These are phyloP conservation scores for Vombatus ursinus DNA, from an alignment of 2,113 vertebrate species.

Conservation along the genomic window DNA sequence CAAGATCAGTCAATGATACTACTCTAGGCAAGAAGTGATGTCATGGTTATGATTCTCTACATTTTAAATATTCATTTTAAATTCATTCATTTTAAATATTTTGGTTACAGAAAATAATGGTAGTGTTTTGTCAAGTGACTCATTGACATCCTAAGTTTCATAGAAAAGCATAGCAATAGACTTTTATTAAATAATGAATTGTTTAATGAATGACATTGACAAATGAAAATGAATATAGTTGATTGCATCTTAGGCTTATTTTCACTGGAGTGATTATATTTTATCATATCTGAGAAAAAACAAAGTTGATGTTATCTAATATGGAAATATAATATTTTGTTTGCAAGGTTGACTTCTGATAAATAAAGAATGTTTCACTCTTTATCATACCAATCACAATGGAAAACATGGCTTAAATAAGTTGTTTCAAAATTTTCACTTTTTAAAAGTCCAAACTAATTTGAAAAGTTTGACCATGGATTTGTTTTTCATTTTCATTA, in stretches of 20 bases:
- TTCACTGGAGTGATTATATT: slow-evolving; percentile 43
- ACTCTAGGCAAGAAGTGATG: too few relatives aligned
- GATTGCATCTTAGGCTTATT: not conserved
- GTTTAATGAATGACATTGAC: slow-evolving; percentile 39
- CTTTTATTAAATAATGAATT: slow-evolving; percentile 17
- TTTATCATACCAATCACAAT: slow-evolving; percentile 1
- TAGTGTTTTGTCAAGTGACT: slow-evolving; percentile 46
- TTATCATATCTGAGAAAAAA: slow-evolving; percentile 34
- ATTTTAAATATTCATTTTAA: slow-evolving; percentile 2
- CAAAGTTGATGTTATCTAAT: slow-evolving; percentile 28
- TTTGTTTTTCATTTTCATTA: slow-evolving; percentile 1
- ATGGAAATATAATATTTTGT: not conserved
- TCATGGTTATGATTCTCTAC: not conserved
- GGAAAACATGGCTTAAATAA: not conserved
- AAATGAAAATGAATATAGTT: slow-evolving; percentile 24
- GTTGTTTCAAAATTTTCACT: slow-evolving; percentile 7
- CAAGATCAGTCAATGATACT: not conserved
- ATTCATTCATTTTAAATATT: not conserved
- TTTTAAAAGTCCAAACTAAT: slow-evolving; percentile 42
- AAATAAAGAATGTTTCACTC: slow-evolving; percentile 6
- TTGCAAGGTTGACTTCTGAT: not conserved
- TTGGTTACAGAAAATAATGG: slow-evolving; percentile 49
- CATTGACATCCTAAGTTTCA: slow-evolving; percentile 1
- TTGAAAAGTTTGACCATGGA: slow-evolving; percentile 2
- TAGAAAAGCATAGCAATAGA: not conserved